Conservation (phyloP, 2,113 vertebrate genomes). For the Archocentrus centrarchus region DNA sequence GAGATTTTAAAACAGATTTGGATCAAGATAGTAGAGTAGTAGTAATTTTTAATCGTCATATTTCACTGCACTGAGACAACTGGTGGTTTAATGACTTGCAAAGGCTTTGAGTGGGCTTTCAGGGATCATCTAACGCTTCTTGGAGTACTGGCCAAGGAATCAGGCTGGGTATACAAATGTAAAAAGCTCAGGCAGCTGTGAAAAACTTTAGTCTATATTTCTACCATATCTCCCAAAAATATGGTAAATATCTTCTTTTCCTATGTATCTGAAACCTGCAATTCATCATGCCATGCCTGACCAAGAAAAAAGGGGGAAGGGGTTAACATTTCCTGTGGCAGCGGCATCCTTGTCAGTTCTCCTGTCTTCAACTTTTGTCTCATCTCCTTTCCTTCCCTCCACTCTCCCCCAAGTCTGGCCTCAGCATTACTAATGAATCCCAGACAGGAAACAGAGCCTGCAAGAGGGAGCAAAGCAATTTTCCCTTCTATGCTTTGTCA, state of each 20-base stretch:
- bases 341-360: slow-evolving; percentile 49
- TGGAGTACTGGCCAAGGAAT: not conserved
- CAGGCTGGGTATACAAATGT: not conserved
- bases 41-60: not conserved
- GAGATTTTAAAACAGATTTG: not conserved
- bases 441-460: slow-evolving; percentile 72
- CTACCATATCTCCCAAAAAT: slow-evolving; percentile 10
- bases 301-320: slow-evolving; percentile 32
- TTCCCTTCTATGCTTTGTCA: slow-evolving; percentile 50
- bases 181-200: not conserved
- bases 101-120: not conserved
- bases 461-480: slow-evolving; percentile 51
- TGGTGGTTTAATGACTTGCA: not conserved
- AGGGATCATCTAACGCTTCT: not conserved
- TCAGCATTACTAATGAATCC: slow-evolving; percentile 72
- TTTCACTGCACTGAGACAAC: not conserved
- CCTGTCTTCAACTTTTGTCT: slow-evolving; percentile 52
- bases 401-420: slow-evolving; percentile 41
- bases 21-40: not conserved
- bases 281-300: slow-evolving; percentile 49
- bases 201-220: slow-evolving; percentile 17
- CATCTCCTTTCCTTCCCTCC: slow-evolving; percentile 20
- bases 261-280: slow-evolving; percentile 24
- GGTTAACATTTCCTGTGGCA: slow-evolving; percentile 61
- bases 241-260: slow-evolving; percentile 13